Evolutionary conservation across 2,888 invertebrate species (phyloP), one percentile per base, ranked within the genome.

Genomic region (Pristionchus japonicus): DNA sequence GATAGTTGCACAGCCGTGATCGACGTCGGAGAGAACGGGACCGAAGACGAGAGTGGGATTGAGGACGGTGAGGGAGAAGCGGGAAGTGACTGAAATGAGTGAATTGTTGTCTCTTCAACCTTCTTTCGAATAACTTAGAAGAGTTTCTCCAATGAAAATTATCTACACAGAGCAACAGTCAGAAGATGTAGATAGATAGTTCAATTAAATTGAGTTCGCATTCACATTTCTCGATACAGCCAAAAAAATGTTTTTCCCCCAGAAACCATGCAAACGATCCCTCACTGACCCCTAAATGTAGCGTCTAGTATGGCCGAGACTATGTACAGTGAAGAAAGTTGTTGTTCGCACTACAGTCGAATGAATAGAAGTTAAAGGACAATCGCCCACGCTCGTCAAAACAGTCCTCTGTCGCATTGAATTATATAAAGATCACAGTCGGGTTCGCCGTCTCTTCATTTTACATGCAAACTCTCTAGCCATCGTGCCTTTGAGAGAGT

Each of bases 41-140:
- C 92, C 92, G 13, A 90, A 90, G 61, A 92, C 88, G 80, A 92
- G 90, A 15, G 91, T 92, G 2, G 92, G 92, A 84, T 91, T 91
- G 70, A 92, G 88, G 11, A 91, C 91, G 49, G 91, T 91, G 31
- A 92, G 87, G 31, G 90, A 88, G 74, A 89, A 92, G 17, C 89
- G 88, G 34, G 88, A 87, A 37, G 80, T 11, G 37, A 20, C 87
- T 86, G 49, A 11, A 86, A 86, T 61, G 31, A 11, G 31, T 20
- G n/a, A n/a, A n/a, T n/a, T n/a, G n/a, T n/a, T n/a, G n/a, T n/a
- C n/a, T n/a, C n/a, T n/a, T n/a, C n/a, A n/a, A n/a, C n/a, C n/a
- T n/a, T n/a, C n/a, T n/a, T n/a, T n/a, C n/a, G n/a, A n/a, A n/a
- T n/a, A n/a, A n/a, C n/a, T n/a, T n/a, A n/a, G n/a, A n/a, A n/a